A percentile compares a stretch with the other conserved stretches of the same genome.
These are phyloP conservation scores for Pyrochroa serraticornis DNA, from an alignment of 2,888 invertebrate species.

Conservation along the genomic window DNA sequence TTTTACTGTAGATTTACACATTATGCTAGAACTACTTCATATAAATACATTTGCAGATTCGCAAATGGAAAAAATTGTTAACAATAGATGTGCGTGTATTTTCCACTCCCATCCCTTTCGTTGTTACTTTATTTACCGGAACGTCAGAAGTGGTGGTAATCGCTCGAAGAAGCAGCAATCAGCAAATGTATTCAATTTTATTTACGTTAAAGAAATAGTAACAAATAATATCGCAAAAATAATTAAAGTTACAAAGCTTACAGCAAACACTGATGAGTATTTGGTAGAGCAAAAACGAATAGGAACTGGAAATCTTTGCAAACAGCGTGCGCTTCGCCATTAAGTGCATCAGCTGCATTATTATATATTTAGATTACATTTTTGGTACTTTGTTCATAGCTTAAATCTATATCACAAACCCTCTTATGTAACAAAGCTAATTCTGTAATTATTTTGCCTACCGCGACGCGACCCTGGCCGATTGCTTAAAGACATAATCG, in stretches of 20 bases:
- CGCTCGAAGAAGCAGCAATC: not conserved
- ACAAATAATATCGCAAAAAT: constrained; percentile 6
- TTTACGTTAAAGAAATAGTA: not conserved
- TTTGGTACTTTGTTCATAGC: constrained; percentile 29
- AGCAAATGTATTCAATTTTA: constrained; percentile 8
- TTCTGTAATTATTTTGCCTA: constrained; percentile 15
- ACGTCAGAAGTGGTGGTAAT: not conserved
- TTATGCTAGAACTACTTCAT: no score
- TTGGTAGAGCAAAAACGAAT: not conserved
- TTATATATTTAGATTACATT: constrained; percentile 25
- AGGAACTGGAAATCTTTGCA: constrained; percentile 12
- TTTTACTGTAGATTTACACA: no score
- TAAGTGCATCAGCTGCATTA: constrained; percentile 16
- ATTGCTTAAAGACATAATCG: constrained; percentile 4
- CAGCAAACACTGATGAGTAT: not conserved
- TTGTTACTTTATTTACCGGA: not conserved
- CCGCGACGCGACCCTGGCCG: constrained; percentile 23
- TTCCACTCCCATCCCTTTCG: not conserved
- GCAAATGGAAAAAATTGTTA: not conserved
- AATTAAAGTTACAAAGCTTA: constrained; percentile 1
- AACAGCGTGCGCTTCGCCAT: constrained; percentile 23
- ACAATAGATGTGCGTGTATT: no score
- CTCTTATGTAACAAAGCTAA: constrained; percentile 28
- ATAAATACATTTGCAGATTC: no score
- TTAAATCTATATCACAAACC: constrained; percentile 37